Evolutionary conservation across 2,888 invertebrate species (phyloP).

Genomic region (Colletes collaris): DNA sequence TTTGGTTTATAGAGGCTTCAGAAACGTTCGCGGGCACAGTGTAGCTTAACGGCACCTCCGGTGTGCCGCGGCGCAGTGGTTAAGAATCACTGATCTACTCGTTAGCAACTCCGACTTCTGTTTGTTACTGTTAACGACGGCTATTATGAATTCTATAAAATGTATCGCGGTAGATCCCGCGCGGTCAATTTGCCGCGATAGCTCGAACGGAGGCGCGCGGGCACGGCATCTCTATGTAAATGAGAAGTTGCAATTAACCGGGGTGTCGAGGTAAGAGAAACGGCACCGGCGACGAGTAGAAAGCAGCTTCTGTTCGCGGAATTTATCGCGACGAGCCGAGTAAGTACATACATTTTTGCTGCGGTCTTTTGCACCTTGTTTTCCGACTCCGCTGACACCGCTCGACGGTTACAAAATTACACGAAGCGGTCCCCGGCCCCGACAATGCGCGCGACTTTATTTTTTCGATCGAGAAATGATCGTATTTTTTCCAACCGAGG

Average conservation of each 20-base stretch:
- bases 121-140: slow-evolving; percentile 48
- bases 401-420: too few relatives aligned
- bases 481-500: too few relatives aligned
- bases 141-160: slow-evolving; percentile 62
- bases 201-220: slow-evolving; percentile 60
- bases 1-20: too few relatives aligned
- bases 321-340: slow-evolving; percentile 25
- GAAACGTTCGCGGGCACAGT: too few relatives aligned
- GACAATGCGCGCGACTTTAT: too few relatives aligned
- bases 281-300: slow-evolving; percentile 21
- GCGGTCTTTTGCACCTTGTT: too few relatives aligned
- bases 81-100: slow-evolving; percentile 41
- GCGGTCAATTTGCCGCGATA: slow-evolving; percentile 41
- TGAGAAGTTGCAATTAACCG: slow-evolving; percentile 79
- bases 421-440: too few relatives aligned
- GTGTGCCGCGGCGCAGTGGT: too few relatives aligned
- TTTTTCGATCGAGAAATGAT: too few relatives aligned
- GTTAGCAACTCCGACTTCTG: slow-evolving; percentile 37
- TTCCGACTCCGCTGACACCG: too few relatives aligned
- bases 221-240: slow-evolving; percentile 77
- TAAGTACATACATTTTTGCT: too few relatives aligned
- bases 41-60: too few relatives aligned
- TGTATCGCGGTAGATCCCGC: slow-evolving; percentile 49
- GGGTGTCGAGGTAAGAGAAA: slow-evolving; percentile 52
- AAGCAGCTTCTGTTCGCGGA: slow-evolving; percentile 26